phyloP scores from a whole-genome alignment of 2,797 vertebrate species.

The Pipistrellus kuhlii region DNA sequence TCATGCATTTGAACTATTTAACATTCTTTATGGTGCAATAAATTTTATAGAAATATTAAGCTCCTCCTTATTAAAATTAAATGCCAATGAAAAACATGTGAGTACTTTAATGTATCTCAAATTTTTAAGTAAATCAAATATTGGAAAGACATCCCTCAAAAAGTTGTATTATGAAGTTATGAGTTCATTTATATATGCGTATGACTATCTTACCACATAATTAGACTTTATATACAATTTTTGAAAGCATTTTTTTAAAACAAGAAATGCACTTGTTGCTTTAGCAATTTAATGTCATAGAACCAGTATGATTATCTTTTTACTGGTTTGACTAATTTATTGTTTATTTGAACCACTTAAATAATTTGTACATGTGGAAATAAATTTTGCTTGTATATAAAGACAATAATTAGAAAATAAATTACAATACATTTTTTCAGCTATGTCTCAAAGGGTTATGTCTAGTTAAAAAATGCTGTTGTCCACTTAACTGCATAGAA shows the following conservation, averaged over 20 bases:
- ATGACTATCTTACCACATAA: conserved; percentile 6
- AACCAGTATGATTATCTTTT: not conserved
- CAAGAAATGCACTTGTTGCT: not conserved
- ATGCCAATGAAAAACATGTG: not conserved
- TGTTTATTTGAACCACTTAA: not conserved
- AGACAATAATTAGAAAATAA: conserved; percentile 35
- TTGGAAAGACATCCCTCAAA: not conserved
- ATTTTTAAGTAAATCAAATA: not conserved
- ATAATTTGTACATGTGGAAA: not conserved
- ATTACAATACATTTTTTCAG: not conserved
- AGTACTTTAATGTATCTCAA: conserved; percentile 35
- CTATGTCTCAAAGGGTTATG: not conserved
- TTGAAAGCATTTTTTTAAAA: not conserved
- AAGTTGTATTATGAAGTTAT: conserved; percentile 29
- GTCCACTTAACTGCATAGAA: not conserved
- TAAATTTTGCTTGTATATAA: not conserved
- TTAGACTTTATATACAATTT: conserved; percentile 7
- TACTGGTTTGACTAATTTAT: not conserved
- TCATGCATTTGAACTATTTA: not conserved
- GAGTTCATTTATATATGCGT: not conserved
- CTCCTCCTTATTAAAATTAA: not conserved
- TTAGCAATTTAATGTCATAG: not conserved
- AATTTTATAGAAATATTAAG: conserved; percentile 18
- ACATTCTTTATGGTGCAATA: not conserved
- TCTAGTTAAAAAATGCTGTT: not conserved